Conservation (phyloP, 1,140 invertebrate genomes). For the Orussus abietinus region DNA sequence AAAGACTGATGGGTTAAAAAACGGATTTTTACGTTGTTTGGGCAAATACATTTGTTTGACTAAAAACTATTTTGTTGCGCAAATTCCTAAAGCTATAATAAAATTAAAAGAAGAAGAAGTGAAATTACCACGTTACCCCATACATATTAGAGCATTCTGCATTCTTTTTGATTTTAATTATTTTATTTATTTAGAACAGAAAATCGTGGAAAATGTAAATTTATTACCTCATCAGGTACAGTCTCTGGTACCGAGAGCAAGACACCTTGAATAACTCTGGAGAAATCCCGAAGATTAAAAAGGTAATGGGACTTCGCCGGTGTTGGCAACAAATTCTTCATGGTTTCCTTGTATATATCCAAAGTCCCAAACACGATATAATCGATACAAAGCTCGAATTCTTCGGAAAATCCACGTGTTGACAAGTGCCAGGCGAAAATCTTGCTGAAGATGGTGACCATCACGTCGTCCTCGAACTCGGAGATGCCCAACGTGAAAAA, state of each 20-base stretch:
- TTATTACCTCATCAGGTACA: slow-evolving; percentile 25
- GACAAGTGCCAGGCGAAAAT: slow-evolving; percentile 93
- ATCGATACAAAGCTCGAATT: slow-evolving; percentile 82
- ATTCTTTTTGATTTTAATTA: slow-evolving; percentile 12
- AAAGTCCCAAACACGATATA: slow-evolving; percentile 82
- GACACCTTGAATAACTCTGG: slow-evolving; percentile 77
- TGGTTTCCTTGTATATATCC: slow-evolving; percentile 79
- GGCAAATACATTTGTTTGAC: too few relatives aligned
- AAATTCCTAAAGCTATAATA: too few relatives aligned
- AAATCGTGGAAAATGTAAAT: background rate
- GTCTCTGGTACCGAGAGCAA: slow-evolving; percentile 33
- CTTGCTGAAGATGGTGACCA: slow-evolving; percentile 83
- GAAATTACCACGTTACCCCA: too few relatives aligned
- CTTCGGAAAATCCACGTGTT: slow-evolving; percentile 82
- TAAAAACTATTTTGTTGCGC: too few relatives aligned
- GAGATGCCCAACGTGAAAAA: slow-evolving; percentile 88
- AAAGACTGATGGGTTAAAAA: too few relatives aligned
- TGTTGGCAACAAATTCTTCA: slow-evolving; percentile 81
- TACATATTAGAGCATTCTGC: too few relatives aligned
- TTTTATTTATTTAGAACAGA: slow-evolving; percentile 5
- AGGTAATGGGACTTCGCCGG: slow-evolving; percentile 90
- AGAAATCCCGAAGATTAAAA: slow-evolving; percentile 93
- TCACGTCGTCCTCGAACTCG: slow-evolving; percentile 83
- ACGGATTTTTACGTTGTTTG: too few relatives aligned
- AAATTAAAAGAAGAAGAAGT: slow-evolving; percentile 7